phyloP scores from a whole-genome alignment of 2,888 invertebrate species.

The Morpho helenor region DNA sequence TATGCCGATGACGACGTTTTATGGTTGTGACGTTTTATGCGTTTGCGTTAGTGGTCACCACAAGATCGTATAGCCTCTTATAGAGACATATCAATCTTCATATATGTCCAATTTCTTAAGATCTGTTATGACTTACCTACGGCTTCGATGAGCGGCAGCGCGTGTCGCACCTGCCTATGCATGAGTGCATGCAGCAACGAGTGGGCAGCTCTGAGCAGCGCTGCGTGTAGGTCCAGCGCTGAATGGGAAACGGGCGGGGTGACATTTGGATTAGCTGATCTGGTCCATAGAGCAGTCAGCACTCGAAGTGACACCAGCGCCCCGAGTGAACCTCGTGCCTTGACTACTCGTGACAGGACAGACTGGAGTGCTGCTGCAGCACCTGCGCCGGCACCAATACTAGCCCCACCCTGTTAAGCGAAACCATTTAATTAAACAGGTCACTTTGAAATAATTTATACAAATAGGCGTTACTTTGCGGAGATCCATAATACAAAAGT shows the following conservation, averaged over 20 bases:
- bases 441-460: background rate
- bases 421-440: background rate
- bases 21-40: too few relatives aligned
- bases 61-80: too few relatives aligned
- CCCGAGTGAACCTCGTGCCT: conserved; percentile 53
- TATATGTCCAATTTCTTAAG: too few relatives aligned
- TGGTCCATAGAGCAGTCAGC: conserved; percentile 82
- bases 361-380: conserved; percentile 53
- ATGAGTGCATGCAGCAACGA: conserved; percentile 82
- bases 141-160: conserved; percentile 86
- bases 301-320: conserved; percentile 72
- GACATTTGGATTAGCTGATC: background rate
- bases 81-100: too few relatives aligned
- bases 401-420: conserved; percentile 48
- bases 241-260: conserved; percentile 55
- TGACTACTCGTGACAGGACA: conserved; percentile 58
- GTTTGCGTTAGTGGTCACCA: too few relatives aligned
- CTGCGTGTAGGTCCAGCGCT: conserved; percentile 42
- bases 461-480: too few relatives aligned
- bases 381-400: conserved; percentile 61
- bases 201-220: conserved; percentile 82
- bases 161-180: conserved; percentile 82
- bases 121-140: conserved; percentile 45
- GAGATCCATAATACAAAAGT: too few relatives aligned
- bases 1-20: too few relatives aligned